A percentile compares a stretch with the other conserved stretches of the same genome.
Conservation (phyloP, 2,113 vertebrate species). For the Crypturellus undulatus region DNA sequence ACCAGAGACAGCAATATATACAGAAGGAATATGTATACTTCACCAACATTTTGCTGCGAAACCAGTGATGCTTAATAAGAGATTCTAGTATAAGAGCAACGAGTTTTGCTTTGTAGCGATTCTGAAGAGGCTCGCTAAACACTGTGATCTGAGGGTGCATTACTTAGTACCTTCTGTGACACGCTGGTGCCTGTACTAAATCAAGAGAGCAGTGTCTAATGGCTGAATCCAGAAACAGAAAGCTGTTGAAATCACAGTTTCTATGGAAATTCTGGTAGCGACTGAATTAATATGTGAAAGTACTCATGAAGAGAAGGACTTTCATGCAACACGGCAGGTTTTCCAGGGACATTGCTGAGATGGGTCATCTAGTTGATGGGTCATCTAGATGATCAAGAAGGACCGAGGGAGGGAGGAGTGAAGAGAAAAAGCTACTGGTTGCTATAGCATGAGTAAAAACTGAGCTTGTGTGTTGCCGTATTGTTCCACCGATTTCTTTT, state of each 20-base stretch:
- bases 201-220: conserved; percentile 26
- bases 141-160: not conserved
- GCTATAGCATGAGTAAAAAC: not conserved
- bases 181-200: conserved; percentile 23
- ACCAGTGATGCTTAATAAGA: not conserved
- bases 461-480: not conserved
- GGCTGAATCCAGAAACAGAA: conserved; percentile 32
- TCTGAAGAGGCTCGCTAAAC: not conserved
- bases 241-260: conserved; percentile 60
- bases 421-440: conserved; percentile 1
- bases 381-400: conserved; percentile 3
- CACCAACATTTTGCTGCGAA: not conserved
- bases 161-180: not conserved
- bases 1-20: not conserved
- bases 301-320: not conserved
- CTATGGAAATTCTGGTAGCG: conserved; percentile 69
- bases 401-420: not conserved
- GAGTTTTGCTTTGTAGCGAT: not conserved
- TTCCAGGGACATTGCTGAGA: not conserved
- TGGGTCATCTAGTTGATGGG: not conserved
- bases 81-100: not conserved
- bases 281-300: conserved; percentile 5
- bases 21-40: not conserved
- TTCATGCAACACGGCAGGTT: not conserved
- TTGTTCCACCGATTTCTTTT: not conserved